phyloP scores from a whole-genome alignment of 2,888 invertebrate genomes.

The Pollenia labialis region DNA sequence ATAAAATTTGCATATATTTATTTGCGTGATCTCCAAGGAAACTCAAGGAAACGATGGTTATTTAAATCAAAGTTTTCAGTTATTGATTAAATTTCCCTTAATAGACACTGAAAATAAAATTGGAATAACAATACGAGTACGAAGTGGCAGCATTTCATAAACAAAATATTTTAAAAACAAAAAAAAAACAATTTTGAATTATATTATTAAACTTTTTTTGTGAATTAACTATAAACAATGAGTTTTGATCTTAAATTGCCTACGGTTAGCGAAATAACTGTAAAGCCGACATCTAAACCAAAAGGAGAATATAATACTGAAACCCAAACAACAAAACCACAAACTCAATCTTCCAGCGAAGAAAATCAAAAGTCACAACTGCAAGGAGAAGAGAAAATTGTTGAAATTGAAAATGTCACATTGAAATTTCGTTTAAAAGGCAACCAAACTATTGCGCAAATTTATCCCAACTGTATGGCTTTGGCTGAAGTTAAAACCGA shows the following conservation, averaged over 20 bases:
- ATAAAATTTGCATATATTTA: neutral
- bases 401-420: conserved; percentile 81
- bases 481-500: conserved; percentile 87
- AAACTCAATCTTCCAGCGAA: neutral
- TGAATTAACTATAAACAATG: conserved; percentile 30
- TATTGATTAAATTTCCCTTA: conserved; percentile 42
- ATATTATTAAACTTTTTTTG: neutral
- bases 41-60: conserved; percentile 60
- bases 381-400: conserved; percentile 73
- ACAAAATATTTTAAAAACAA: neutral
- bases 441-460: conserved; percentile 81
- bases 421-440: conserved; percentile 82
- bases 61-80: conserved; percentile 4
- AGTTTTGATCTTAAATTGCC: conserved; percentile 37
- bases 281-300: conserved; percentile 11
- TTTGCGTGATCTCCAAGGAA: conserved; percentile 9
- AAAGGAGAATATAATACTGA: conserved; percentile 15
- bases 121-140: conserved; percentile 1
- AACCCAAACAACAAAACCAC: neutral
- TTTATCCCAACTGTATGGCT: conserved; percentile 84
- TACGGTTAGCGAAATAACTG: conserved; percentile 44
- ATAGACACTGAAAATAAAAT: neutral
- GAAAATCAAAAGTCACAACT: neutral
- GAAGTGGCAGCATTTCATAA: neutral
- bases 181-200: neutral